phyloP scores from a whole-genome alignment of 2,113 vertebrate genomes.

The Menidia beryllina region DNA sequence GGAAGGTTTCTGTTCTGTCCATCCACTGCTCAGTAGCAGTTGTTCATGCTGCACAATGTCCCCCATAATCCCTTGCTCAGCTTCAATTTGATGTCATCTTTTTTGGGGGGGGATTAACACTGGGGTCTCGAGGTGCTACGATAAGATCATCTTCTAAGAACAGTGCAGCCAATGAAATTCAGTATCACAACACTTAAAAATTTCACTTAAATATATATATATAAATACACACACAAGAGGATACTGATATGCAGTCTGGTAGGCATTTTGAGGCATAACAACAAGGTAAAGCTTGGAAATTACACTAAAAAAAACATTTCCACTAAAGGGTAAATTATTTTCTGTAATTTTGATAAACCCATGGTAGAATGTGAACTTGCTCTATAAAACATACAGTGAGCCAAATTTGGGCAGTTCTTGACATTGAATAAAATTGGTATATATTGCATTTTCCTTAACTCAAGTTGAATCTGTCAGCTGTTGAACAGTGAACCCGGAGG shows the following conservation, averaged over 20 bases:
- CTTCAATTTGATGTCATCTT: conserved; percentile 74
- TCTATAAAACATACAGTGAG: background rate
- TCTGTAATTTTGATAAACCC: conserved; percentile 26
- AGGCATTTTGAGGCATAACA: background rate
- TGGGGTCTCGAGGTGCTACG: conserved; percentile 45
- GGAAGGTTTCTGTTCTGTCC: conserved; percentile 40
- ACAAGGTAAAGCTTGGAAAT: background rate
- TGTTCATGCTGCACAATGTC: conserved; percentile 66
- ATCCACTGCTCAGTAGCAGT: conserved; percentile 57
- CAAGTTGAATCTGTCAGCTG: conserved; percentile 30
- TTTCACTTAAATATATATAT: conserved; percentile 45
- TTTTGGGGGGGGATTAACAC: conserved; percentile 68
- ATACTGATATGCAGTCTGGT: background rate
- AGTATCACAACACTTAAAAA: conserved; percentile 60
- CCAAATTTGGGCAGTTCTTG: conserved; percentile 24
- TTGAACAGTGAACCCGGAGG: conserved; percentile 33
- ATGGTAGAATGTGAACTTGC: conserved; percentile 8
- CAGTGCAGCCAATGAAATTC: conserved; percentile 60
- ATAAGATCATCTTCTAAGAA: conserved; percentile 66
- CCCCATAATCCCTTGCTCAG: conserved; percentile 72
- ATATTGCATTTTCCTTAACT: conserved; percentile 9
- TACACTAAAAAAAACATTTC: conserved; percentile 5
- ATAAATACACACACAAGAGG: background rate
- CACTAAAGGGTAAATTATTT: conserved; percentile 28
- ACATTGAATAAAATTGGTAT: conserved; percentile 19